Evolutionary conservation across 1,140 invertebrate species (phyloP), one percentile per base, ranked within the genome.

Genomic region (Homarus americanus): DNA sequence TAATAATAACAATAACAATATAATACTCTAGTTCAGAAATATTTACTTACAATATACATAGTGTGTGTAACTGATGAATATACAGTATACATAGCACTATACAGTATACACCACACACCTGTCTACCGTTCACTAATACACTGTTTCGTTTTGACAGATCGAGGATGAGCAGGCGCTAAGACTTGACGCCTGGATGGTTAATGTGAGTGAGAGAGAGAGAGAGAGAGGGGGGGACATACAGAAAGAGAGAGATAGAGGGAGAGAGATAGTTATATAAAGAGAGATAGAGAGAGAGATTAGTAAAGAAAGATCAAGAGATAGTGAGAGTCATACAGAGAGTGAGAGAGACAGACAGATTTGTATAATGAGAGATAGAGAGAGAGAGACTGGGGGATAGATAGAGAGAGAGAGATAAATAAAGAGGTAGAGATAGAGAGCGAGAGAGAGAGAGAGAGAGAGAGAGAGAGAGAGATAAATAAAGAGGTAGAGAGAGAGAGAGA

Each of bases 171-270:
- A 86, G 17, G 34, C 84, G 2, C 28, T 86, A n/a, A 49, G 76
- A 38, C 72, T 73, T 9, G 84, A 86, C 49, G n/a, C 84, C 12
- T 86, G 84, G 84, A 86, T 86, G n/a, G 84, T 86, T 24, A 86
- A 86, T 86, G 84, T 86, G 49, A 86, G 84, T 86, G 4, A 58
- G 17, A 20, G 44, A 58, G 32, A 44, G 58, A 0, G 38, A 0
- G 38, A 41, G 24, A 63, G 44, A 28, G 41, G 7, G 2, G 12
- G 34, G 9, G 28, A 38, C 32, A 38, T 1, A 34, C 0, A 34
- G 40, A 41, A 2, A 76, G 34, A 36, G 12, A 36, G 73, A 76
- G 5, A 76, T 0, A 9, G 4, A 80, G 40, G 12, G 28, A 75
- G 34, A 76, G 73, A 38, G 34, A 2, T 3, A 76, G 24, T 3